phyloP scores from a whole-genome alignment of 2,888 invertebrate genomes.

The Sesia apiformis region DNA sequence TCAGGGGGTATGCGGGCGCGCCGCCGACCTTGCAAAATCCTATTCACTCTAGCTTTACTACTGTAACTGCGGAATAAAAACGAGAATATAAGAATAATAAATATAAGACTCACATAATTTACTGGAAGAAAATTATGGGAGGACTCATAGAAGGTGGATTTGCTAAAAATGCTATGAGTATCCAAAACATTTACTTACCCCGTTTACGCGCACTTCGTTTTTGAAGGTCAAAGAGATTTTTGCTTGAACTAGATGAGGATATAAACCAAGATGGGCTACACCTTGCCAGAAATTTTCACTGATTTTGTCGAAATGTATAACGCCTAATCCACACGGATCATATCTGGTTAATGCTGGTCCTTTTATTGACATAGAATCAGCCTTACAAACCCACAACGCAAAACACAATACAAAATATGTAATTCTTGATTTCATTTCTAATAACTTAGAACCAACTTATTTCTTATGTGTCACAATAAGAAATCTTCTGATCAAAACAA shows the following conservation, averaged over 20 bases:
- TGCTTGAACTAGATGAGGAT: constrained; percentile 26
- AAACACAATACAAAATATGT: constrained; percentile 10
- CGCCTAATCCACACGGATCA: constrained; percentile 52
- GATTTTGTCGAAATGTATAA: constrained; percentile 48
- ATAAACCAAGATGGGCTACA: constrained; percentile 40
- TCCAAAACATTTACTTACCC: constrained; percentile 28
- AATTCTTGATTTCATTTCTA: background rate
- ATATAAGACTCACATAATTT: background rate
- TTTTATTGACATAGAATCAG: constrained; percentile 37
- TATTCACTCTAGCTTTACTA: too few relatives aligned
- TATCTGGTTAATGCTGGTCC: constrained; percentile 47
- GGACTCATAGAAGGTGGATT: too few relatives aligned
- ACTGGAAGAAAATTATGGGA: too few relatives aligned
- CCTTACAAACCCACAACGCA: constrained; percentile 16
- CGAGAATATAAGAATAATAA: too few relatives aligned
- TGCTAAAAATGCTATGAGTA: background rate
- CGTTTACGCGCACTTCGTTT: constrained; percentile 29
- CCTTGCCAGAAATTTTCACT: constrained; percentile 38
- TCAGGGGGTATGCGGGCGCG: too few relatives aligned
- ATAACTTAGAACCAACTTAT: background rate
- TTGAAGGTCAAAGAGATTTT: constrained; percentile 39
- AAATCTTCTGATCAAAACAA: too few relatives aligned
- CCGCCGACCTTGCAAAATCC: too few relatives aligned
- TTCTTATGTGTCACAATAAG: too few relatives aligned
- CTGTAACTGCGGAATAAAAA: too few relatives aligned